These are phyloP conservation scores for Turdus rufiventris DNA, from an alignment of 2,113 vertebrate species.

Conservation along the genomic window DNA sequence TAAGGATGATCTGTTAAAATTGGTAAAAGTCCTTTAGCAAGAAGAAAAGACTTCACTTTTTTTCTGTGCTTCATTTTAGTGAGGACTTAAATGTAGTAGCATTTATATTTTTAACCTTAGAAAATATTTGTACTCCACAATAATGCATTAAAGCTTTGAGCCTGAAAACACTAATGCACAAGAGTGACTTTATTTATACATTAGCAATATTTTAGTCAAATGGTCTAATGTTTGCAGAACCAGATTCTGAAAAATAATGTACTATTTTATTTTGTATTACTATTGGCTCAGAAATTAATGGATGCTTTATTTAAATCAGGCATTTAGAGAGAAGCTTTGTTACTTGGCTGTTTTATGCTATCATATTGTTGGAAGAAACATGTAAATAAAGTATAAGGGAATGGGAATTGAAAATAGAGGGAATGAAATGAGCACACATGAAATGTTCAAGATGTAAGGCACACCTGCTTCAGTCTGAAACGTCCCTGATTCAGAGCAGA, in stretches of 20 bases:
- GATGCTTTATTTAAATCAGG: conserved; percentile 52
- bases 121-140: conserved; percentile 51
- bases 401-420: conserved; percentile 20
- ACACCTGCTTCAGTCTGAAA: conserved; percentile 27
- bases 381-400: conserved; percentile 14
- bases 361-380: conserved; percentile 12
- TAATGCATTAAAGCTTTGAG: conserved; percentile 40
- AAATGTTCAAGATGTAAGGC: background rate
- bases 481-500: conserved; percentile 19
- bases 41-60: background rate
- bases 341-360: background rate
- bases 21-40: background rate
- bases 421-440: background rate
- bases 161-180: conserved; percentile 57
- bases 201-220: conserved; percentile 50
- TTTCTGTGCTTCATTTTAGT: background rate
- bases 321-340: conserved; percentile 30
- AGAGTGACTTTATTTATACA: conserved; percentile 56
- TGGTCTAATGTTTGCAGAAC: conserved; percentile 39
- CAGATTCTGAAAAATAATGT: conserved; percentile 31
- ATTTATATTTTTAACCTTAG: conserved; percentile 22
- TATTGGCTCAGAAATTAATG: conserved; percentile 52
- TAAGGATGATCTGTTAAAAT: conserved; percentile 19
- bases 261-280: conserved; percentile 5
- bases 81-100: background rate